Evolutionary conservation across 2,888 invertebrate genomes (phyloP), one percentile per base, ranked within the genome.

Genomic region (Arrhopalites spinosus): DNA sequence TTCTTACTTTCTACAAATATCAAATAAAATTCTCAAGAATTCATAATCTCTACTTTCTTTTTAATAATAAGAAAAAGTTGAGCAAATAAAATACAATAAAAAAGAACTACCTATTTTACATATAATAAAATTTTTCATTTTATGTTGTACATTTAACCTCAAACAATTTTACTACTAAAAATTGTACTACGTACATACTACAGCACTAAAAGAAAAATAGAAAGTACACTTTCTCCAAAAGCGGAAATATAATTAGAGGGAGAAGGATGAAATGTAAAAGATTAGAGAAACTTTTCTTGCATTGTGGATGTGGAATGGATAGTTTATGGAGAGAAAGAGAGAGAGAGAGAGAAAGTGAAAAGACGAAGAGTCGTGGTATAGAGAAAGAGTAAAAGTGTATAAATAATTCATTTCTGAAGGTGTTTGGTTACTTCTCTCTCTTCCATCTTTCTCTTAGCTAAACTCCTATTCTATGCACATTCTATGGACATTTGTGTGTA

Each of bases 401-500:
- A 70, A 70, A 70, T 70, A 70, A 70, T 70, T 70, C 70, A 70
- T 70, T 70, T 70, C 53, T 70, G 56, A 56, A 56, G 53, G 70
- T 56, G 56, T 56, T 53, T 67, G 29, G 29, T 27, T 45, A 53
- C 69, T 69, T 17, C 47, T 69, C 30, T 69, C 66, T 66, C n/a
- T 29, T 29, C 29, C 13, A 13, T 45, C 73, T 13, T 61, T 25
- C 53, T 36, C 29, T 47, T 66, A 29, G 61, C n/a, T 47, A 36
- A 50, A 29, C 36, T 43, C 17, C 66, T 36, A 5, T n/a, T 20
- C 45, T 15, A 7, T 17, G 5, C 43, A 30, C 66, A 30, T 20
- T 64, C 23, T n/a, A n/a, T 63, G 23, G 17, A 20, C 5, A 36
- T 36, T 36, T 36, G 36, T 36, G n/a, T n/a, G 36, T 36, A 36